Base-by-base conservation (phyloP, 2,113 vertebrate species). In the Holacanthus passer region DNA sequence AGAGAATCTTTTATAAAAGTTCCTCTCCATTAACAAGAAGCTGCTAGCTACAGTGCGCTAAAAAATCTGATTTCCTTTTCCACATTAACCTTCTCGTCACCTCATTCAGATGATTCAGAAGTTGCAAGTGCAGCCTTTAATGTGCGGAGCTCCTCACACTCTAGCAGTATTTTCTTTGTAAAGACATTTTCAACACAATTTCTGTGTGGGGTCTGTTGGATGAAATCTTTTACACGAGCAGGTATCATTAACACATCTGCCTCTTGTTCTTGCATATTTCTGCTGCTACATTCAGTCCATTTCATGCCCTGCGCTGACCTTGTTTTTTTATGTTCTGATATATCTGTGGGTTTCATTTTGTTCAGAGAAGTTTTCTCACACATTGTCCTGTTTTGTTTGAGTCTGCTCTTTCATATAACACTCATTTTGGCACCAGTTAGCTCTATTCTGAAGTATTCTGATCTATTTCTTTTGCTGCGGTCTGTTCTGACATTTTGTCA, bases 41-140 rank as follows among this genome's bases (percentile, higher is more conserved):
- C 19, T 11, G 32, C 13, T 1, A n/a, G 3, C 66, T 9, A n/a
- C 12, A 0, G 2, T 53, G 14, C 11, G n/a, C 56, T 55, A 29
- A 63, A 70, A 55, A 58, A 53, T 62, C 43, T 45, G 68, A 75
- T 12, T 37, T 55, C 45, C 24, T 76, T 11, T 20, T 60, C n/a
- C 41, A 35, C 63, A 17, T 52, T 50, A 43, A 68, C 55, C 63
- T 43, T 59, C 20, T 72, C 4, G 0, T 60, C 66, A 24, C 41
- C 32, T 55, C 32, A 24, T 43, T 69, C 13, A n/a, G 63, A 65
- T 50, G 5, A n/a, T 27, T 59, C 5, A 20, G 45, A 64, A 43
- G 3, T 31, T 27, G 16, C 3, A 5, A 19, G 29, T 9, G 19
- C 17, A 39, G 27, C 29, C 22, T 66, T 55, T 55, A 14, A 62